Conservation (phyloP, 2,888 invertebrate species). For the Callinectes sapidus region DNA sequence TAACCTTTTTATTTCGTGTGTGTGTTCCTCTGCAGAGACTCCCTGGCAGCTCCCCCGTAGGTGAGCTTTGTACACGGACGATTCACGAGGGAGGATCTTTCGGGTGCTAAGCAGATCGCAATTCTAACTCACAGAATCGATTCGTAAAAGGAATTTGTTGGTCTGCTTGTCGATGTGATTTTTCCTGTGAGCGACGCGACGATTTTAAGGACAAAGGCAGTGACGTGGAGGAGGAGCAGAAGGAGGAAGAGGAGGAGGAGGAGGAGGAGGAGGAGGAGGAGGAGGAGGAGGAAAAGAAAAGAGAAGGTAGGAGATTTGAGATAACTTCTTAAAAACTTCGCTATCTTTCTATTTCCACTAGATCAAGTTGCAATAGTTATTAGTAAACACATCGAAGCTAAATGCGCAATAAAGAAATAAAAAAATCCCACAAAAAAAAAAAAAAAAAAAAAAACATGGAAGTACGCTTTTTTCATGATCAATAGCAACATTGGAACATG, state of each 20-base stretch:
- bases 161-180: not conserved
- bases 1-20: not conserved
- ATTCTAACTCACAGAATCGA: conserved; percentile 6
- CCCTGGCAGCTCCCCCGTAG: not conserved
- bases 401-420: not conserved
- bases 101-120: conserved; percentile 7
- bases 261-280: not conserved
- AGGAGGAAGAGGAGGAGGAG: conserved; percentile 5
- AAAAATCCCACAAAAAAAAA: not conserved
- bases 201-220: not conserved
- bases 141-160: conserved; percentile 8
- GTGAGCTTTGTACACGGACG: conserved; percentile 27
- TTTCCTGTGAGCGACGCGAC: not conserved
- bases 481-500: not conserved
- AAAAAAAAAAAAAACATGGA: no score
- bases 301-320: not conserved
- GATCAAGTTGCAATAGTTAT: not conserved
- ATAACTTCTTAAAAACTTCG: not conserved
- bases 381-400: not conserved
- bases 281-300: not conserved
- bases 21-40: not conserved
- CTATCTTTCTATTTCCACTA: not conserved
- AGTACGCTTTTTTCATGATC: not conserved
- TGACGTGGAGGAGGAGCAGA: not conserved
- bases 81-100: not conserved